Evolutionary conservation across 2,113 vertebrate genomes (phyloP), one percentile per base, ranked within the genome.

Genomic region (Mormoops blainvillei): DNA sequence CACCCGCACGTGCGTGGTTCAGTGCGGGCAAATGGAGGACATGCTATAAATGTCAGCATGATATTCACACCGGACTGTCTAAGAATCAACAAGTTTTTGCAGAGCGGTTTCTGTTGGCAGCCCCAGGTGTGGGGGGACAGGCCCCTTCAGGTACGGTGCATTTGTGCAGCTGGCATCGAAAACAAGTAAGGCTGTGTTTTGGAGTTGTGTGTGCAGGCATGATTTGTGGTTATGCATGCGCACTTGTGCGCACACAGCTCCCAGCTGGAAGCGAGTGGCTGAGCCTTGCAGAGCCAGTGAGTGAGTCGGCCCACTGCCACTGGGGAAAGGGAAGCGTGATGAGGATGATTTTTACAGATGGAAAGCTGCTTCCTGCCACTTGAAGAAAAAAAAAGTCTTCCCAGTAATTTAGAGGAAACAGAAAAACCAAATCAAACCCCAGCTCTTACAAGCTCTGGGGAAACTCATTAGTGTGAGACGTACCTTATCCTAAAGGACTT

Each of bases 381-480:
- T 83, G 38, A 36, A 80, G 74, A 33, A 26, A n/a, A 83, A 84
- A 28, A 28, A 54, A 41, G 86, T 91, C 71, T 84, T 97, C 76
- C 24, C 2, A 0, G 71, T 77, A 89, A 87, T 85, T 54, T 73
- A 50, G 84, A 93, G 82, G 95, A 82, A 67, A 54, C 89, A 43
- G 91, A 56, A 84, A 97, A 68, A 82, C 20, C 71, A 84, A 97
- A 89, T 58, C 81, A 61, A 58, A 31, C 15, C 63, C 74, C 43
- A 45, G 90, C 94, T 97, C 90, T 80, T 74, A n/a, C 14, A 67
- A 93, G 88, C 96, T 95, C 65, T 84, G 43, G 95, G 71, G 94
- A 96, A 91, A 97, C 97, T 97, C 74, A 78, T 96, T 96, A 82
- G 65, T 43, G 80, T 92, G 93, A 95, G 83, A 93, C 76, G 94